A percentile compares a stretch with the other conserved stretches of the same genome.
phyloP scores from a whole-genome alignment of 2,888 invertebrate species.

The Teleiodes luculella region DNA sequence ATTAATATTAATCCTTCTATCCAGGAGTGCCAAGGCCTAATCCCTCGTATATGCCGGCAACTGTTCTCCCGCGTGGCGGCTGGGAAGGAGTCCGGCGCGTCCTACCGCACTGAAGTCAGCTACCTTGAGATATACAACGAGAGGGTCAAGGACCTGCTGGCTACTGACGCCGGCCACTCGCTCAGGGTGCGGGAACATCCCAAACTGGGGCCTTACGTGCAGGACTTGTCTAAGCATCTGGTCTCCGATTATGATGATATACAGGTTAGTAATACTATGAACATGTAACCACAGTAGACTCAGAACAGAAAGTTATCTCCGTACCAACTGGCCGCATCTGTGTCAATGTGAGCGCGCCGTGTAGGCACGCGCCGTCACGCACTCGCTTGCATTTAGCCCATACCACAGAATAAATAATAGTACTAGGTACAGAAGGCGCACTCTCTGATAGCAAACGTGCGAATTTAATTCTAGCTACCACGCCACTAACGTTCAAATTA shows the following conservation, averaged over 20 bases:
- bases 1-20: background rate
- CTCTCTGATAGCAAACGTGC: too few relatives aligned
- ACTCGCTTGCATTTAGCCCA: too few relatives aligned
- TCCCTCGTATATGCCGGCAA: slow-evolving; percentile 91
- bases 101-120: slow-evolving; percentile 91
- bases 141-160: slow-evolving; percentile 85
- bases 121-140: slow-evolving; percentile 93
- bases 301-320: too few relatives aligned
- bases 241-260: slow-evolving; percentile 93
- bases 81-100: slow-evolving; percentile 88
- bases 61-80: slow-evolving; percentile 89
- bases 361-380: too few relatives aligned
- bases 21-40: slow-evolving; percentile 88
- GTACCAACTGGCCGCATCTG: too few relatives aligned
- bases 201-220: slow-evolving; percentile 89
- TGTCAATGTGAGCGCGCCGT: too few relatives aligned
- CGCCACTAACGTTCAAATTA: too few relatives aligned
- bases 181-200: slow-evolving; percentile 89
- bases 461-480: too few relatives aligned
- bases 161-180: slow-evolving; percentile 81
- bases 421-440: too few relatives aligned
- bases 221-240: slow-evolving; percentile 90
- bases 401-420: too few relatives aligned
- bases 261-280: slow-evolving; percentile 70
- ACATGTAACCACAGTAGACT: too few relatives aligned